phyloP scores from a whole-genome alignment of 2,888 invertebrate genomes.

The Drosophila atripex region DNA sequence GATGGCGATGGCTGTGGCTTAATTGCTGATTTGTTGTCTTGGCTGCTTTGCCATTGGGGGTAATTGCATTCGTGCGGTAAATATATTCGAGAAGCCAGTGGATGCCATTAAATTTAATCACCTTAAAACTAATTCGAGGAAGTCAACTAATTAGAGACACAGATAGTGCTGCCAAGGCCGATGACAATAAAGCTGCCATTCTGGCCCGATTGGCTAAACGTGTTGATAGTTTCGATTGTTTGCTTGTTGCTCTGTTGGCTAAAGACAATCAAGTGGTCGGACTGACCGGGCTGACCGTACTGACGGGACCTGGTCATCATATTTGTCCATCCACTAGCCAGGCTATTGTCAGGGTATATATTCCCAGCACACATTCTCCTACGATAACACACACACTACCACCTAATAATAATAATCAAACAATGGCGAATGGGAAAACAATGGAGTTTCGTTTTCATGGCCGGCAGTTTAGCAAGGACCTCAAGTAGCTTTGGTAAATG shows the following conservation, averaged over 20 bases:
- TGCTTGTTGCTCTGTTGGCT: background rate
- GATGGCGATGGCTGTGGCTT: slow-evolving; percentile 37
- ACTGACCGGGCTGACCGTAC: too few relatives aligned
- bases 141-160: slow-evolving; percentile 36
- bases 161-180: background rate
- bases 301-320: slow-evolving; percentile 5
- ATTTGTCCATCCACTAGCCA: slow-evolving; percentile 16
- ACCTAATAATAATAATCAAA: slow-evolving; percentile 47
- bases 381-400: background rate
- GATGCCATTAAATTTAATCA: slow-evolving; percentile 46
- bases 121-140: slow-evolving; percentile 50
- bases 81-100: slow-evolving; percentile 49
- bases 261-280: slow-evolving; percentile 13
- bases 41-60: slow-evolving; percentile 41
- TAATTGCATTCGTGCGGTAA: slow-evolving; percentile 52
- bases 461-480: slow-evolving; percentile 34
- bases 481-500: slow-evolving; percentile 41
- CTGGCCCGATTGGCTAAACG: slow-evolving; percentile 25
- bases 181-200: background rate
- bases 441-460: slow-evolving; percentile 43
- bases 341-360: slow-evolving; percentile 17
- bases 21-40: slow-evolving; percentile 52
- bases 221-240: slow-evolving; percentile 33
- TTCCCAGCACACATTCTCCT: slow-evolving; percentile 13
- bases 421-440: slow-evolving; percentile 48